Base-by-base conservation (phyloP, 2,888 invertebrate genomes). In the Synanthedon tipuliformis region DNA sequence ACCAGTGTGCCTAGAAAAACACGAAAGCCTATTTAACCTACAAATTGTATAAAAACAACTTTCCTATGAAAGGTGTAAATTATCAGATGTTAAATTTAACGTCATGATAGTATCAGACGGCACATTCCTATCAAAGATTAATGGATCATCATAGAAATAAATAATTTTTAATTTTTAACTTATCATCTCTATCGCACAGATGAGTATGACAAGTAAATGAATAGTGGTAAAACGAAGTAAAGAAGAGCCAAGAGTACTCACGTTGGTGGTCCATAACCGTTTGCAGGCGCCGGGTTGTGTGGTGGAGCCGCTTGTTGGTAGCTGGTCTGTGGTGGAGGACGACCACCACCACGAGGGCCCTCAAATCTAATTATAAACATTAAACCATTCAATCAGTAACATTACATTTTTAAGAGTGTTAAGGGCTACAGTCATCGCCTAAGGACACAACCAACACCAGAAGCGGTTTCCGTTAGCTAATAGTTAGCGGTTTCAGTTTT, bases 21-120 rank as follows among this genome's bases (percentile, higher is more conserved):
- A 45, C 15, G 12, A 45, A 16, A 40, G 1, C 10, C 49, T 52
- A 10, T 15, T 54, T 40, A 48, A 52, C 27, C 48, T 40, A 50
- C 50, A 12, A 50, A 27, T 34, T 50, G 27, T 18, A 3, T 50
- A 8, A 50, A 27, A 50, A 4, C 10, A 18, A 5, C n/a, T 13
- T 13, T 34, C 11, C 3, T 27, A 50, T 27, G 23, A 7, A 7
- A 27, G 10, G 3, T 50, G 4, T 50, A 5, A 50, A 34, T 7
- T 52, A 51, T 83, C 84, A 85, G 83, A 60, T 56, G 40, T 18
- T 12, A 56, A 58, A 55, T 65, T 62, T 72, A 75, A 77, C 85
- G 81, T 82, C 86, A 86, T 72, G 52, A 79, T 56, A 85, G 85
- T 86, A 79, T 86, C 78, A 83, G 86, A 84, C 86, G 85, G 86